Base-by-base conservation (phyloP, 2,113 vertebrate species). In the Heteronetta atricapilla region DNA sequence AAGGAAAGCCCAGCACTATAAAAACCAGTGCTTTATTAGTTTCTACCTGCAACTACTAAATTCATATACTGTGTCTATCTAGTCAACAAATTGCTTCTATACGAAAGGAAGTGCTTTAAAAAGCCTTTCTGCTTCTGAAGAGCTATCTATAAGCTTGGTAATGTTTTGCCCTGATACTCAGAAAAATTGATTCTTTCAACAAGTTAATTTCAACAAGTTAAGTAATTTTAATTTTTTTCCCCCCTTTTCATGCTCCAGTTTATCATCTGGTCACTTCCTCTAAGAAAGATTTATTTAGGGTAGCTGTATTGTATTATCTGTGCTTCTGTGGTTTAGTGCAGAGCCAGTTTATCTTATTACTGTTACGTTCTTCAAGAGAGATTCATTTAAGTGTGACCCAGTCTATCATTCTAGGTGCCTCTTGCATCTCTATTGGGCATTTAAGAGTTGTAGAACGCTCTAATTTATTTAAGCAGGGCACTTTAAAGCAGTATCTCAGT, bases 311-410 rank as follows among this genome's bases (percentile, higher is more conserved):
- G 74, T 83, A 86, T 94, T 88, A 93, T 94, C 86, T 89, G 19
- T 63, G 88, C 69, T 94, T 96, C 83, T 94, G 96, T 10, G 9
- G 93, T 95, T 92, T 95, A 92, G 80, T 56, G 74, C 94, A 95
- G 88, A 97, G 95, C 70, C 93, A 93, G 82, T 96, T 97, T 96
- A 95, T 97, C 96, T 96, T 94, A 94, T 84, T 96, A 77, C 80
- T 74, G 89, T 96, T 98, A 95, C 6, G 58, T 96, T 98, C 94
- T 90, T 97, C 94, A 96, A 86, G 95, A 96, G 90, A 97, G 83
- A 98, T 94, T 97, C 92, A 96, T 96, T 97, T 98, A 96, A 98
- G 96, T 97, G 97, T 97, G 98, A 98, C 97, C 97, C 90, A 95
- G 92, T 89, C 95, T 97, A 86, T 96, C 97, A 95, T 93, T 94